Evolutionary conservation across 2,113 vertebrate species (phyloP), one percentile per base, ranked within the genome.

Genomic region (Rallus limicola): DNA sequence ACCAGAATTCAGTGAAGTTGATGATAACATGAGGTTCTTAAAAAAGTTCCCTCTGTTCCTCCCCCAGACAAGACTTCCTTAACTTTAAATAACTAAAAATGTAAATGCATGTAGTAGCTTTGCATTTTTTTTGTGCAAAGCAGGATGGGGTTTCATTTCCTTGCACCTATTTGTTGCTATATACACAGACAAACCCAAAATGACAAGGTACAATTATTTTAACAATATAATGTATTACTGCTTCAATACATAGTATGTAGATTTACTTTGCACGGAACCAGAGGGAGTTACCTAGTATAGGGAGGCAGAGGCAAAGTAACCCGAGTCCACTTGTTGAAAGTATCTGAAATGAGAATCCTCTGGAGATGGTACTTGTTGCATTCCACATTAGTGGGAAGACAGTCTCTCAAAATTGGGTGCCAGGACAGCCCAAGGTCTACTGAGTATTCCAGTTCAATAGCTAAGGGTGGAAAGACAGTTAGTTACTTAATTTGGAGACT

Each of bases 271-370:
- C 29, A 87, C 70, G 84, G 70, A 91, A 63, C 12, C 48, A 95
- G 29, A 79, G 29, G 26, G n/a, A 91, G 14, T 64, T 98, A 99
- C 99, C 99, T 99, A 75, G 99, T 99, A 29, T 99, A 99, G 56
- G 98, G 96, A 34, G 99, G 99, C 82, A 99, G 98, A 38, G 99
- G 99, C 95, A 99, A 94, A 59, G 99, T 99, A 88, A 99, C 97
- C 29, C 99, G 98, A 11, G 99, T 99, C 99, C 99, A 99, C 95
- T 99, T 99, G 97, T 99, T 99, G 96, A 98, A 99, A 9, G 98
- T 99, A 91, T 99, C 99, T 10, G 99, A 99, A 69, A 99, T 98
- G 86, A 99, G 98, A 92, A 99, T 95, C 91, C 98, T 98, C 96
- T 99, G 99, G 68, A 99, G 98, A 58, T 99, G 99, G 97, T 99